Percentiles rank a stretch among this genome's conserved stretches.
These are phyloP conservation scores for Paramormyrops kingsleyae DNA, from an alignment of 2,113 vertebrate genomes.

Conservation along the genomic window DNA sequence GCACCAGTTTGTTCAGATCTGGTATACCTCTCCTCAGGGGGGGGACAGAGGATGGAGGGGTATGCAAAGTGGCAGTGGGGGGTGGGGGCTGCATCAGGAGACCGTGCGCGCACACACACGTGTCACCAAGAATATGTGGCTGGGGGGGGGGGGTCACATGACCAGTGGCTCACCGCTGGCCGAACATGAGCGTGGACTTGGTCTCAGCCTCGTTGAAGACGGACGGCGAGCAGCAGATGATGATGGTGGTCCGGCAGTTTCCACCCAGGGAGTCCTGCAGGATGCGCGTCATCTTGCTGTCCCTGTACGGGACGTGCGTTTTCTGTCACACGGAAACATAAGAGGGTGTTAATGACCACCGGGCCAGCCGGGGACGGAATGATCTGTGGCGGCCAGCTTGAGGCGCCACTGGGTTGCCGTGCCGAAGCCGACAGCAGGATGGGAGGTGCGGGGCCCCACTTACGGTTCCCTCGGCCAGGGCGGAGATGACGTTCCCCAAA, in stretches of 20 bases:
- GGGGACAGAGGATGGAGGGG: neutral
- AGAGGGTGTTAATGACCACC: neutral
- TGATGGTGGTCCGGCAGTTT: slow-evolving; percentile 93
- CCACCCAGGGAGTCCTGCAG: slow-evolving; percentile 95
- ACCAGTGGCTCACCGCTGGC: slow-evolving; percentile 70
- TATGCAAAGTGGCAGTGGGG: neutral
- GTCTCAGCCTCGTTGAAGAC: slow-evolving; percentile 92
- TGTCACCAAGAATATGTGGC: no score
- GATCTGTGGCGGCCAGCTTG: neutral
- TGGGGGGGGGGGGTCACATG: neutral
- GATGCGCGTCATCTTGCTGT: slow-evolving; percentile 98
- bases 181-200: slow-evolving; percentile 93
- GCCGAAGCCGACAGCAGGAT: neutral
- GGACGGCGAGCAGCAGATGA: slow-evolving; percentile 94
- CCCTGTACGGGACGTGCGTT: slow-evolving; percentile 89
- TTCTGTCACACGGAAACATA: slow-evolving; percentile 61
- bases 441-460: slow-evolving; percentile 36
- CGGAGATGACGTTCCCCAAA: slow-evolving; percentile 92
- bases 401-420: neutral
- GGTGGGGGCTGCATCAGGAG: neutral
- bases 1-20: neutral
- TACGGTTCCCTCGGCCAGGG: slow-evolving; percentile 89
- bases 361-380: neutral
- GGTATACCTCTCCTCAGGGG: neutral
- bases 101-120: no score